Base-by-base conservation (phyloP, 2,797 vertebrate genomes). In the Scyliorhinus canicula region DNA sequence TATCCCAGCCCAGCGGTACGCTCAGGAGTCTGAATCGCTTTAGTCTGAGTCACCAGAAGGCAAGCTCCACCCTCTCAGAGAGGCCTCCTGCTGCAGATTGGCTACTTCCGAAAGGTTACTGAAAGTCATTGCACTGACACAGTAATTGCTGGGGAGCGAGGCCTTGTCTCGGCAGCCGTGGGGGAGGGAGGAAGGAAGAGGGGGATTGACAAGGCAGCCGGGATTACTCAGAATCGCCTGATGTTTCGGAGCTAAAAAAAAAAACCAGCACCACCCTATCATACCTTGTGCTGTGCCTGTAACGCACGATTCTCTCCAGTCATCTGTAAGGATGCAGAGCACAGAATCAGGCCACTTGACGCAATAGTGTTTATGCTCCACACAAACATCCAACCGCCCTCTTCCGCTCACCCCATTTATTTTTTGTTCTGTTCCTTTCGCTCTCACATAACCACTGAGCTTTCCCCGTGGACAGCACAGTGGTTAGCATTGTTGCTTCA, bases 41-140 rank as follows among this genome's bases (percentile, higher is more conserved):
- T 3, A 55, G 50, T n/a, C 28, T 35, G 50, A 88, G 52, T 57
- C 35, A 57, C 52, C 4, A 35, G 31, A 55, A 55, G 11, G 16
- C 52, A 35, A 8, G 21, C 88, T 65, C 14, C 57, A 40, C 57
- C 35, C 57, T 91, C 57, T 63, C 8, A 3, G 57, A 63, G 16
- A 63, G 88, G 21, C 31, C 57, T 60, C 16, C 28, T 2, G 50
- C 84, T 21, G 50, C 84, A 5, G 11, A 4, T 55, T 86, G 57
- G 57, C n/a, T 40, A 40, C n/a, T 57, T 63, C 57, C 88, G 65
- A 60, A 91, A 63, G 88, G 88, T 91, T 91, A 91, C 88, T 91
- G 4, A 24, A 91, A 65, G 57, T 91, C 88, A 63, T 91, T 91
- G 88, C 88, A 91, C 88, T 63, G 57, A 40, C 88, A 91, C 88